phyloP scores from a whole-genome alignment of 1,140 invertebrate genomes.

The Adoxophyes honmai region DNA sequence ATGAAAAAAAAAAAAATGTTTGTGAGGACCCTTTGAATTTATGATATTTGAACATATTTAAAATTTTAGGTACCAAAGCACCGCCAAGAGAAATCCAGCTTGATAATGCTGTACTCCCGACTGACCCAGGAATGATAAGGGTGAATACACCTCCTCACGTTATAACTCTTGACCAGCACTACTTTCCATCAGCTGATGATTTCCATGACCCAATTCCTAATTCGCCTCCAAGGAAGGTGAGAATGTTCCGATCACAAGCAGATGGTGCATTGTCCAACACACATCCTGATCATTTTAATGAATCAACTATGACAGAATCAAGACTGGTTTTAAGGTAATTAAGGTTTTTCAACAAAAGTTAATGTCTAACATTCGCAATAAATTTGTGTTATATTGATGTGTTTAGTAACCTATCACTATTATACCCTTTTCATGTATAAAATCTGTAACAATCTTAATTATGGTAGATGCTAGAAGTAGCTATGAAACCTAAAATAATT shows the following conservation, averaged over 20 bases:
- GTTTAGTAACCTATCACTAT: no score
- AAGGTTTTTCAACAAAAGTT: neutral
- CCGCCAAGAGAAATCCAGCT: slow-evolving; percentile 89
- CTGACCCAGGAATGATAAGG: slow-evolving; percentile 83
- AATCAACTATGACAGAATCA: slow-evolving; percentile 68
- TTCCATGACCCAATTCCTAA: slow-evolving; percentile 46
- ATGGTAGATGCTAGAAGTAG: no score
- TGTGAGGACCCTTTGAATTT: no score
- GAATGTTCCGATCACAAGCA: slow-evolving; percentile 46
- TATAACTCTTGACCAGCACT: slow-evolving; percentile 89
- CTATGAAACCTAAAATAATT: no score
- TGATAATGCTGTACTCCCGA: slow-evolving; percentile 87
- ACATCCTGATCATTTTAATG: slow-evolving; percentile 59
- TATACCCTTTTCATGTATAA: no score
- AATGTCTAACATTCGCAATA: slow-evolving; percentile 2
- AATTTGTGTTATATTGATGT: no score
- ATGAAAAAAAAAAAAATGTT: no score
- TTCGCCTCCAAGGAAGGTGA: slow-evolving; percentile 54
- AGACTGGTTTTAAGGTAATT: slow-evolving; percentile 61
- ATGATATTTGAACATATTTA: no score
- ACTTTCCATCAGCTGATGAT: slow-evolving; percentile 86
- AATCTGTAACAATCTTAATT: no score
- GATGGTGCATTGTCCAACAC: slow-evolving; percentile 53
- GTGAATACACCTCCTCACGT: slow-evolving; percentile 89
- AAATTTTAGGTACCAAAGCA: slow-evolving; percentile 82